These are phyloP conservation scores for Bos javanicus DNA, from an alignment of 2,113 vertebrate species.

Conservation along the genomic window DNA sequence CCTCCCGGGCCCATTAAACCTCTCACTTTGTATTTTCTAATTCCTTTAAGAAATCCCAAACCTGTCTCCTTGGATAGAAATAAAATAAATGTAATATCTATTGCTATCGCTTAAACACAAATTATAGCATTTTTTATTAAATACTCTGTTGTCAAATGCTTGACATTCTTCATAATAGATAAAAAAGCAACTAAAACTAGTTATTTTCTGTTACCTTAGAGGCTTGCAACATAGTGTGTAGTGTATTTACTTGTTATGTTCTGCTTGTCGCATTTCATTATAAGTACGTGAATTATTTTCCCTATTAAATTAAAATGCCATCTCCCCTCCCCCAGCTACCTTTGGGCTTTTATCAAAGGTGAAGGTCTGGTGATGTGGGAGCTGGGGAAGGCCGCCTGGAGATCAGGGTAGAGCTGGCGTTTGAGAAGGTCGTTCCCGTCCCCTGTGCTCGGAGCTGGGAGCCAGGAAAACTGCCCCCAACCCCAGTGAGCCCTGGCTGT, in stretches of 20 bases:
- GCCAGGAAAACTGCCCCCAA: accelerated
- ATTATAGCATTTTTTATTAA: slow-evolving; percentile 79
- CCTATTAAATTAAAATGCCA: slow-evolving; percentile 64
- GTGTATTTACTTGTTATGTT: slow-evolving; percentile 74
- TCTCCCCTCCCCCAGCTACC: slow-evolving; percentile 39
- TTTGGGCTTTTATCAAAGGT: slow-evolving; percentile 40
- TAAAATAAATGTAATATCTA: slow-evolving; percentile 78
- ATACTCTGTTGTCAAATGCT: slow-evolving; percentile 76
- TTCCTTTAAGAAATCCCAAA: slow-evolving; percentile 76
- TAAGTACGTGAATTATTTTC: slow-evolving; percentile 62
- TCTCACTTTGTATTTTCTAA: slow-evolving; percentile 73
- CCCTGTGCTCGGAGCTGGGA: neutral
- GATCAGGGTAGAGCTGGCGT: neutral
- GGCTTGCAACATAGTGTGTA: slow-evolving; percentile 61
- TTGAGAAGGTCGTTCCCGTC: neutral
- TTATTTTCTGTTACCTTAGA: slow-evolving; percentile 77
- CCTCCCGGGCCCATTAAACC: slow-evolving; percentile 51
- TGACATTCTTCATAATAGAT: slow-evolving; percentile 76
- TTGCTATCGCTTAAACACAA: slow-evolving; percentile 76
- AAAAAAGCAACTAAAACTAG: slow-evolving; percentile 75
- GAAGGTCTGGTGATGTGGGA: neutral
- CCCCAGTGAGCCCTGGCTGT: accelerated
- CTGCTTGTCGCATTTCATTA: slow-evolving; percentile 74
- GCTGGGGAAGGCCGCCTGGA: neutral
- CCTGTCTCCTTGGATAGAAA: slow-evolving; percentile 73